Evolutionary conservation across 2,113 vertebrate genomes (phyloP), one percentile per base, ranked within the genome.

Genomic region (Nestor notabilis): DNA sequence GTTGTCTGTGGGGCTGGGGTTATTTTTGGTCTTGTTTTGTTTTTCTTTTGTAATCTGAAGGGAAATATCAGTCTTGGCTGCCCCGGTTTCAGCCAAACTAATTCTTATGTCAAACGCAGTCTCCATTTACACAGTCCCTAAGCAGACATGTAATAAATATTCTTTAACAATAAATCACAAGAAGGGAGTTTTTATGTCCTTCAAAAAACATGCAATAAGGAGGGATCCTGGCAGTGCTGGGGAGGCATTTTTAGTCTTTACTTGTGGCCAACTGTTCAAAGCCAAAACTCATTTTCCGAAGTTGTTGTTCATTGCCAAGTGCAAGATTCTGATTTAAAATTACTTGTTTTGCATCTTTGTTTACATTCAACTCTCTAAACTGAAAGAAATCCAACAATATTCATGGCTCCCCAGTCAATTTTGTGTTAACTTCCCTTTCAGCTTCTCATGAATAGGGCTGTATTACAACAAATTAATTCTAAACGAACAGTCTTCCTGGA

Each of bases 401-500:
- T 58, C 46, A 74, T 21, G 41, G 49, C 19, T 89, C 63, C 61
- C 83, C 37, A 61, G 61, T 79, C 69, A 69, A 79, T 93, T 89
- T 63, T 80, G 56, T 2, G 14, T 72, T 78, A 83, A 64, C 18
- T 68, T 89, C 86, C 63, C 82, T 90, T 87, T 31, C 85, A 84
- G 47, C 24, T 72, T 69, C 80, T 61, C 55, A 35, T 69, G 69
- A 89, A 88, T 10, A 50, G 31, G 35, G 35, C 39, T 78, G 19
- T 41, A 92, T 69, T 85, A 61, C 53, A 82, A 81, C 35, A 78
- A 84, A 89, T 90, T 71, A 70, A 93, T 89, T 93, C 90, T 68
- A 87, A 92, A 92, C 35, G 6, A 93, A 55, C 49, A 61, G n/a
- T n/a, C 55, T 79, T 90, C 58, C 49, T 61, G 31, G 44, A 69